Percentiles rank a stretch among this genome's conserved stretches.
Evolutionary conservation across 2,797 vertebrate genomes (phyloP).

Genomic region (Onychomys torridus): DNA sequence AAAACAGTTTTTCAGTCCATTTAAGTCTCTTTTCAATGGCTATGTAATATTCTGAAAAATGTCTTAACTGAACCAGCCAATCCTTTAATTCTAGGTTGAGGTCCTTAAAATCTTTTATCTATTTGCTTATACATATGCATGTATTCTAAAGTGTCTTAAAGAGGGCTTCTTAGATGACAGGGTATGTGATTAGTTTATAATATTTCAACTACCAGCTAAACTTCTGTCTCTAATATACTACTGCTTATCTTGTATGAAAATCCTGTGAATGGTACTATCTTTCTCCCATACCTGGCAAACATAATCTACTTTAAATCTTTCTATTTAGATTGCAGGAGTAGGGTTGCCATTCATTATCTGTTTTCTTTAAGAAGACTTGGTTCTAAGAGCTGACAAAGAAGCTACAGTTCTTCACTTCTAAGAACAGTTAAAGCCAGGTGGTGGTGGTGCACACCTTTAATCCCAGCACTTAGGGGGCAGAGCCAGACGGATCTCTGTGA

Average conservation of each 20-base stretch:
- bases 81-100: neutral
- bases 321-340: neutral
- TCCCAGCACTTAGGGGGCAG: no score
- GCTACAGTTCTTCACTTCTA: neutral
- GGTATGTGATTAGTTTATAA: neutral
- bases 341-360: neutral
- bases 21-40: conserved; percentile 48
- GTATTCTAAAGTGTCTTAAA: neutral
- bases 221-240: neutral
- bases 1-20: conserved; percentile 18
- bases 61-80: neutral
- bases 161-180: neutral
- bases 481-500: no score
- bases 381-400: neutral
- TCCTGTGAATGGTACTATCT: neutral
- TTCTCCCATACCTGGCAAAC: neutral
- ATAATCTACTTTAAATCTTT: conserved; percentile 40
- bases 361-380: neutral
- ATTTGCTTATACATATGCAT: conserved; percentile 18
- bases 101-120: neutral
- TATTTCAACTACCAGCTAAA: neutral
- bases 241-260: neutral
- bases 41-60: neutral
- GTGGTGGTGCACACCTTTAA: no score
- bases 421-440: no score